A percentile compares a stretch with the other conserved stretches of the same genome.
These are phyloP conservation scores for Eleutherodactylus coqui DNA, from an alignment of 2,797 vertebrate species.

Conservation along the genomic window DNA sequence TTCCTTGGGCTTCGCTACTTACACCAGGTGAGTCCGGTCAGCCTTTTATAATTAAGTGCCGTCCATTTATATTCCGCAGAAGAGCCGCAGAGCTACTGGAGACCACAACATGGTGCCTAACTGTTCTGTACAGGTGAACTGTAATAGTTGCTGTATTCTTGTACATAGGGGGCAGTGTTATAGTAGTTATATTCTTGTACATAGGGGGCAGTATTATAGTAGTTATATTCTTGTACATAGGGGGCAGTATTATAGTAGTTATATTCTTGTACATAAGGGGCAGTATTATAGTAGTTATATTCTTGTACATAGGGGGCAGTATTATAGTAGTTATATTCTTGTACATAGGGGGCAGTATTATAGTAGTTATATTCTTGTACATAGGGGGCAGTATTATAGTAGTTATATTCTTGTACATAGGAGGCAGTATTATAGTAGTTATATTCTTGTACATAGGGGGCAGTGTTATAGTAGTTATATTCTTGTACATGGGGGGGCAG, in stretches of 20 bases:
- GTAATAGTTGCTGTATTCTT: not conserved
- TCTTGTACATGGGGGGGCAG: not conserved
- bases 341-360: not conserved
- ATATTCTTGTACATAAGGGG: not conserved
- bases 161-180: not conserved
- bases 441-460: not conserved
- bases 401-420: not conserved
- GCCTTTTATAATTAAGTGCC: too few species aligned
- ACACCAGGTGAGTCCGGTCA: too few species aligned
- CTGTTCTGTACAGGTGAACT: not conserved
- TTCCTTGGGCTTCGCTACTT: too few species aligned
- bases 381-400: not conserved
- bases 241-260: not conserved
- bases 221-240: not conserved
- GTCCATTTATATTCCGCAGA: too few species aligned
- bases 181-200: slow-evolving; percentile 7
- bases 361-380: slow-evolving; percentile 11
- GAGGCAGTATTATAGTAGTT: not conserved
- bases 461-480: not conserved
- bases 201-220: not conserved
- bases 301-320: not conserved
- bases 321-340: not conserved
- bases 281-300: not conserved
- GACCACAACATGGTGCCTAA: too few species aligned
- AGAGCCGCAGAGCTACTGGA: too few species aligned